Evolutionary conservation across 2,113 vertebrate species (phyloP).

Genomic region (Clarias batrachus): DNA sequence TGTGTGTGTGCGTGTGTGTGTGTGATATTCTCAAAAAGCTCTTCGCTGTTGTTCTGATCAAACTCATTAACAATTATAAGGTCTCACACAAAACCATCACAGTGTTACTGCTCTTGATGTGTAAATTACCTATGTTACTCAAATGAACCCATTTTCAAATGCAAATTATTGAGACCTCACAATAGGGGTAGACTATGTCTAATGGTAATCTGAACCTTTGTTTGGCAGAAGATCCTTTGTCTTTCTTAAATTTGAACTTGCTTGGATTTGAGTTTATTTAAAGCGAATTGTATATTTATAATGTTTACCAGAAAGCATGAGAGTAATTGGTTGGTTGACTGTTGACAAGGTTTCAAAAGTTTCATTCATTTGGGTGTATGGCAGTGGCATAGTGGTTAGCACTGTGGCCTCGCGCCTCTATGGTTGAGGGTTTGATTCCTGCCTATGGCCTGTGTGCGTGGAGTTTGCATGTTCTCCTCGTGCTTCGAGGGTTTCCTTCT

Average conservation of each 20-base stretch:
- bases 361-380: neutral
- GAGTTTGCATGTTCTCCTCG: no score
- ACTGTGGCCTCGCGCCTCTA: no score
- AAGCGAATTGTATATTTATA: neutral
- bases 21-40: slow-evolving; percentile 7
- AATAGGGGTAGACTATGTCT: slow-evolving; percentile 10
- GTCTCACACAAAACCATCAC: slow-evolving; percentile 35
- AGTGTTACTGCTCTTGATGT: slow-evolving; percentile 37
- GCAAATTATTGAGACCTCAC: slow-evolving; percentile 36
- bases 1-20: neutral
- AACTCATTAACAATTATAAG: slow-evolving; percentile 20
- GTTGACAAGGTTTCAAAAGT: neutral
- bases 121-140: slow-evolving; percentile 40
- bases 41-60: slow-evolving; percentile 2
- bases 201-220: slow-evolving; percentile 17
- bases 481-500: no score
- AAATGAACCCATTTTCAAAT: slow-evolving; percentile 40
- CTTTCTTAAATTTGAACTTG: neutral
- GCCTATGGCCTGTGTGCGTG: no score
- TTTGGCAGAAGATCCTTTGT: neutral
- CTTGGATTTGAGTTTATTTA: slow-evolving; percentile 9
- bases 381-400: no score
- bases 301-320: neutral
- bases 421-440: no score
- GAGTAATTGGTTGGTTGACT: neutral